phyloP scores from a whole-genome alignment of 1,140 invertebrate species.

The Hyles vespertilio region DNA sequence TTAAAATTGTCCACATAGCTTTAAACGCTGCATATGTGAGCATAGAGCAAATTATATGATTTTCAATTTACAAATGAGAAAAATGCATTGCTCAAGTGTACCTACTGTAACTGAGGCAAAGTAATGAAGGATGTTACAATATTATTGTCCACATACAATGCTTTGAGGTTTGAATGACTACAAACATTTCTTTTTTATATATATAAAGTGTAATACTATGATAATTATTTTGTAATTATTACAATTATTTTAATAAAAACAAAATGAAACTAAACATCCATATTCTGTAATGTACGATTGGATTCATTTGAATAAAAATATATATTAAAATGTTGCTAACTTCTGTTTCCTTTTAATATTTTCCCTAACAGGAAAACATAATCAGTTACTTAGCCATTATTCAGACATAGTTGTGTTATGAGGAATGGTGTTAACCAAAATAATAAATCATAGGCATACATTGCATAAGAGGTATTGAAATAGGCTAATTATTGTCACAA shows the following conservation, averaged over 20 bases:
- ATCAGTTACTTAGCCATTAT: too few relatives aligned
- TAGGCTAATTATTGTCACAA: too few relatives aligned
- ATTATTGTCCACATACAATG: constrained; percentile 52
- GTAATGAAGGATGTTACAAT: constrained; percentile 36
- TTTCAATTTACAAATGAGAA: constrained; percentile 39
- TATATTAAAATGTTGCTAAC: constrained; percentile 76
- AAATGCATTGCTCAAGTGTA: constrained; percentile 57
- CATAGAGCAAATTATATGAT: constrained; percentile 64
- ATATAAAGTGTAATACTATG: constrained; percentile 55
- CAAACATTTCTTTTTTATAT: constrained; percentile 48
- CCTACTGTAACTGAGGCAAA: constrained; percentile 22
- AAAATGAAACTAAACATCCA: constrained; percentile 62
- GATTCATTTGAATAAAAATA: constrained; percentile 75
- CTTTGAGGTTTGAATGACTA: constrained; percentile 52
- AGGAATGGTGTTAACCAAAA: too few relatives aligned
- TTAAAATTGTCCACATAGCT: constrained; percentile 69
- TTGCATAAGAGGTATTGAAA: too few relatives aligned
- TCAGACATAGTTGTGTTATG: too few relatives aligned
- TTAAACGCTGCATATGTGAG: constrained; percentile 60
- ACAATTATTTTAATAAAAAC: constrained; percentile 68
- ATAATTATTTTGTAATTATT: constrained; percentile 73
- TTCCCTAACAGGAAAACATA: too few relatives aligned
- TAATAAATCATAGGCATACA: too few relatives aligned
- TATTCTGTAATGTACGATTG: constrained; percentile 71
- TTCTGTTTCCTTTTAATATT: constrained; percentile 48